Evolutionary conservation across 2,797 vertebrate genomes (phyloP), one percentile per base, ranked within the genome.

Genomic region (Acestrorhynchus altus): DNA sequence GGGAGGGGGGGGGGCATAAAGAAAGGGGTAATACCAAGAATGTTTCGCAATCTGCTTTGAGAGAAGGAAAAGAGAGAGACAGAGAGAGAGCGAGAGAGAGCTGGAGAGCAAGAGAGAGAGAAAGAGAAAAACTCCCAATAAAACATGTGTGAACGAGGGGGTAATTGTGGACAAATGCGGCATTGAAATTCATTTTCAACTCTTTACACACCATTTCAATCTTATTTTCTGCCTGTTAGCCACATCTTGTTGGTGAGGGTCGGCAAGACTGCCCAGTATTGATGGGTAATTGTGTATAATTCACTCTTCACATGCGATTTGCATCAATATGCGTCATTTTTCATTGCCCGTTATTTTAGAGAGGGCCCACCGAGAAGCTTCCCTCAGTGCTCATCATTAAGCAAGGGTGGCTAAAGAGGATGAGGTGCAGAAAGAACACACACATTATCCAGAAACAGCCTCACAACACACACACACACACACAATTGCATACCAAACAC

Each of bases 141-240:
- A 98, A 98, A 97, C 91, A 91, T 91, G 96, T 98, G 96, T 97
- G 96, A 98, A 97, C 94, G 95, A 95, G 95, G 95, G 96, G 96
- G 96, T 98, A 98, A 99, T 99, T 98, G 98, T 95, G 96, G 95
- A 99, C 98, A 99, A 99, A 99, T 96, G 96, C 95, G 89, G 96
- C 97, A 99, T 98, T 99, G 95, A 99, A 98, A 98, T 98, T 98
- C 96, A 98, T 99, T 98, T 97, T 97, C 96, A 96, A 96, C 96
- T 97, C 96, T 96, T 99, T 97, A 98, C 96, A 95, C 96, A 98
- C 96, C 97, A 98, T 99, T 98, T 98, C 98, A 99, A 99, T 99
- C 98, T 97, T 98, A 97, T 99, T 99, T 99, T 99, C 96, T 99
- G 98, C 96, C 94, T 98, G 96, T 99, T 99, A 99, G 96, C 96